phyloP scores from a whole-genome alignment of 1,140 invertebrate species.

The Amphibalanus amphitrite region DNA sequence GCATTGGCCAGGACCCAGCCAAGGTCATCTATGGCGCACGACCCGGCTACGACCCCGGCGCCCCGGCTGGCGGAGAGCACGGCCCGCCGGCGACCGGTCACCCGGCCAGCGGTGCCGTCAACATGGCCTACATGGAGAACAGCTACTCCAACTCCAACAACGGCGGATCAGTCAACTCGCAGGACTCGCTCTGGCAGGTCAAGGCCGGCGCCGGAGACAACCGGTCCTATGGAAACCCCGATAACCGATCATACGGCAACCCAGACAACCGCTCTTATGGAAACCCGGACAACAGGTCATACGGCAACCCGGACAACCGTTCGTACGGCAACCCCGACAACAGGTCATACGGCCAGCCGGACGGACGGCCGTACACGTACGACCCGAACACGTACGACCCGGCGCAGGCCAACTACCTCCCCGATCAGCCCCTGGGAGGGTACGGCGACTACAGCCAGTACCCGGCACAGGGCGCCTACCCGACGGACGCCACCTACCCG shows the following conservation, averaged over 20 bases:
- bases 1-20: neutral
- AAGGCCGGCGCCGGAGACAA: conserved; percentile 23
- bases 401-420: conserved; percentile 35
- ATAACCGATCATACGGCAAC: conserved; percentile 9
- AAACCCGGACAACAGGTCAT: neutral
- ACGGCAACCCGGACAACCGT: neutral
- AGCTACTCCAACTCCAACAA: conserved; percentile 73
- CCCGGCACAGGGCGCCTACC: conserved; percentile 33
- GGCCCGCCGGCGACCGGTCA: neutral
- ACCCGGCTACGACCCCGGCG: neutral
- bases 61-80: conserved; percentile 1
- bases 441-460: conserved; percentile 72
- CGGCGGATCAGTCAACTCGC: conserved; percentile 77
- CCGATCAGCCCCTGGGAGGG: conserved; percentile 33
- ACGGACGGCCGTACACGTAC: neutral
- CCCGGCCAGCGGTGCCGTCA: conserved; percentile 29
- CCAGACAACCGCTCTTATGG: conserved; percentile 1
- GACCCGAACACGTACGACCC: conserved; percentile 33
- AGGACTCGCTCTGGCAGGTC: conserved; percentile 84
- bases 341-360: neutral
- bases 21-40: conserved; percentile 8
- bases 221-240: conserved; percentile 7
- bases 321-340: neutral
- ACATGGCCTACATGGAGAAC: conserved; percentile 75
- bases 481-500: neutral